Base-by-base conservation (phyloP, 2,113 vertebrate genomes). In the Ceyx melanurus region DNA sequence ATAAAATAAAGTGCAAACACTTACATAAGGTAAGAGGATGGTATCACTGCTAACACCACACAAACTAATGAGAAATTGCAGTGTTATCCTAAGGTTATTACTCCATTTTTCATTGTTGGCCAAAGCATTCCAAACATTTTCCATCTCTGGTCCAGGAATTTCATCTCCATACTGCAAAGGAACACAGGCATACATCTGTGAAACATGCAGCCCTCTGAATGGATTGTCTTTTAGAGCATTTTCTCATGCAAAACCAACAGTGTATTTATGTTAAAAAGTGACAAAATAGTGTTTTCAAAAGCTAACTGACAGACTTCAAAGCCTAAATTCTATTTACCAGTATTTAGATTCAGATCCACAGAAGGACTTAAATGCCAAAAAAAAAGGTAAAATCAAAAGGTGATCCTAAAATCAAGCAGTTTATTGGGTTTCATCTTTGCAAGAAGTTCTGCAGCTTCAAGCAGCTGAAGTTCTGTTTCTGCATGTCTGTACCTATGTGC, bases 31-130 rank as follows among this genome's bases (percentile, higher is more conserved):
- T 90, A 99, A 88, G 83, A 99, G 98, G 16, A 98, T 97, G 11
- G 99, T 99, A 93, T 99, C 99, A 8, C 99, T 99, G 98, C 99
- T 99, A 91, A 99, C 99, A 19, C 99, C 99, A 70, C 99, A 99
- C 86, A 99, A 97, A 78, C 99, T 99, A 94, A 99, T 99, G 31
- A 99, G 98, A 95, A 99, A 99, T 97, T 99, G 99, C 93, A 99
- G 94, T 18, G 98, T 98, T 96, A 99, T 98, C 65, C 99, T 94
- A 77, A 99, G 96, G 96, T 99, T 99, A 97, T 99, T 99, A 97
- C 98, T 98, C 99, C 99, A 99, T 74, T 99, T 99, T 94, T 99
- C 99, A 12, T 99, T 99, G 97, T 99, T 98, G 91, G 99, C 99
- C 82, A 99, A 94, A 11, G 99, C 98, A 56, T 99, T 99, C 99